Conservation (phyloP, 2,797 vertebrate species). For the Australoheros facetus region DNA sequence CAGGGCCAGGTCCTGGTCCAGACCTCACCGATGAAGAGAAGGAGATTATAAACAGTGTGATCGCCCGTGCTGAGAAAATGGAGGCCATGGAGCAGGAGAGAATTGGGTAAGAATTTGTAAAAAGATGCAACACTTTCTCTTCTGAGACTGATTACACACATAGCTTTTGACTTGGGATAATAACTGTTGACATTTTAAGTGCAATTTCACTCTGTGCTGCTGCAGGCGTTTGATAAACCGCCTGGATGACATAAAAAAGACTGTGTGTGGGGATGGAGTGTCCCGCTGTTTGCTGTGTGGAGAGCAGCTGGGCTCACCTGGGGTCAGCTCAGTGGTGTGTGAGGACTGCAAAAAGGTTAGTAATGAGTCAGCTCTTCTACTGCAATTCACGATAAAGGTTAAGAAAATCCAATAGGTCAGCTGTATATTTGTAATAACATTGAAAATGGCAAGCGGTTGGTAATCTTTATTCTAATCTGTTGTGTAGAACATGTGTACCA, state of each 20-base stretch:
- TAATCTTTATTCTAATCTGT: constrained; percentile 40
- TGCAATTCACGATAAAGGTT: not conserved
- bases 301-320: constrained; percentile 89
- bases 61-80: constrained; percentile 95
- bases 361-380: constrained; percentile 10
- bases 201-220: constrained; percentile 36
- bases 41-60: constrained; percentile 95
- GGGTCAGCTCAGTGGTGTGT: constrained; percentile 90
- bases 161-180: constrained; percentile 20
- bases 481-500: constrained; percentile 91
- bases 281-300: constrained; percentile 95
- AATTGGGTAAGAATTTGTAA: constrained; percentile 86
- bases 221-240: constrained; percentile 91
- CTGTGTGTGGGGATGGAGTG: constrained; percentile 91
- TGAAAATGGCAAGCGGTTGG: constrained; percentile 11
- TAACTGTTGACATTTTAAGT: constrained; percentile 30
- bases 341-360: constrained; percentile 98
- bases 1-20: constrained; percentile 69
- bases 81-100: constrained; percentile 97
- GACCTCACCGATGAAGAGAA: constrained; percentile 97
- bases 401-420: constrained; percentile 1
- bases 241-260: constrained; percentile 94
- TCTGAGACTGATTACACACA: not conserved
- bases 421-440: not conserved
- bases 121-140: not conserved